Evolutionary conservation across 1,140 invertebrate genomes (phyloP), one percentile per base, ranked within the genome.

Genomic region (Heliothis subflexa): DNA sequence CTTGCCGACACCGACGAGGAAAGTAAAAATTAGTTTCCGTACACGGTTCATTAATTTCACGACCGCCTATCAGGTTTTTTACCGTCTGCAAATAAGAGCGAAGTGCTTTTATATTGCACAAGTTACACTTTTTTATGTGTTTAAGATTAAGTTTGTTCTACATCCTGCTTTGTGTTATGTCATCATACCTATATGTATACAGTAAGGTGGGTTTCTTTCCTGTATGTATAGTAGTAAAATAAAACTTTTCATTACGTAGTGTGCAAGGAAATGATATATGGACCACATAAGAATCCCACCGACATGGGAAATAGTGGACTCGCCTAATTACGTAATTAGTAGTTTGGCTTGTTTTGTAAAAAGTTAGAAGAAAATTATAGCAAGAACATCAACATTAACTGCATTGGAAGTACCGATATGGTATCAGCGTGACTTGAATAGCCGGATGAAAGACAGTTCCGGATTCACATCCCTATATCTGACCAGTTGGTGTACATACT

Each of bases 1-100:
- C 71, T 73, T 73, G 64, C 40, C 47, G 28, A 47, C 18, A 10
- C 12, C 59, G 59, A 1, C 45, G 40, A 50, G 21, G 57, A 79
- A 80, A 79, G 75, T 76, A 83, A 83, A 83, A 79, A 68, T 73
- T 71, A 28, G 70, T 54, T 81, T 81, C 82, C 80, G 82, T 78
- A 50, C 77, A 83, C 80, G 80, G 70, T 81, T 79, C 82, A 83
- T 83, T 81, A 76, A 77, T 78, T 78, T 81, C 61, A 70, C 71
- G 75, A 76, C 76, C 72, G 76, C 66, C 33, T 33, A 74, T 79
- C 62, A 77, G 28, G 77, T 74, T 78, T 79, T 76, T 78, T 71
- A 28, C 18, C 18, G 47, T 54, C 25, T 25, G 40, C 57, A 54
- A 81, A 79, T 79, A 77, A 78, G 70, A 76, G 49, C 66, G 64